phyloP scores from a whole-genome alignment of 2,113 vertebrate genomes.

The Verasper variegatus region DNA sequence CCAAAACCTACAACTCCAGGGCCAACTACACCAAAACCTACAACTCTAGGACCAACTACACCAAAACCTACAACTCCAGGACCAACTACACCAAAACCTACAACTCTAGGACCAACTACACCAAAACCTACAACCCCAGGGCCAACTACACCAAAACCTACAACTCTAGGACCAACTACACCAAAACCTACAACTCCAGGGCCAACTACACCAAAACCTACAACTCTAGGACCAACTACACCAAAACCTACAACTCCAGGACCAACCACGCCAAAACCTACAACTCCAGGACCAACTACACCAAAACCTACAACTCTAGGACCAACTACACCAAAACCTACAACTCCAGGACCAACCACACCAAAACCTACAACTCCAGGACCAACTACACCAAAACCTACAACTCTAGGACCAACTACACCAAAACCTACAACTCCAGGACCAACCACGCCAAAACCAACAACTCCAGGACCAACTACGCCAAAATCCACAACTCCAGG shows the following conservation, averaged over 20 bases:
- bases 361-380: too few species aligned
- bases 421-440: not conserved
- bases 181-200: not conserved
- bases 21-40: too few species aligned
- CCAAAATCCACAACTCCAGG: not conserved
- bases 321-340: too few species aligned
- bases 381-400: too few species aligned
- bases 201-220: too few species aligned
- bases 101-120: not conserved
- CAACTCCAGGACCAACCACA: too few species aligned
- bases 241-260: too few species aligned
- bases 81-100: not conserved
- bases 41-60: not conserved
- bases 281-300: not conserved
- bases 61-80: not conserved
- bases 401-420: not conserved
- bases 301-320: too few species aligned
- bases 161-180: conserved; percentile 1
- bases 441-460: too few species aligned
- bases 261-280: too few species aligned
- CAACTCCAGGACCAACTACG: not conserved
- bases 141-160: not conserved
- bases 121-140: conserved; percentile 4
- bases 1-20: too few species aligned
- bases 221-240: too few species aligned